Evolutionary conservation across 2,797 vertebrate species (phyloP).

Genomic region (Pseudochaenichthys georgianus): DNA sequence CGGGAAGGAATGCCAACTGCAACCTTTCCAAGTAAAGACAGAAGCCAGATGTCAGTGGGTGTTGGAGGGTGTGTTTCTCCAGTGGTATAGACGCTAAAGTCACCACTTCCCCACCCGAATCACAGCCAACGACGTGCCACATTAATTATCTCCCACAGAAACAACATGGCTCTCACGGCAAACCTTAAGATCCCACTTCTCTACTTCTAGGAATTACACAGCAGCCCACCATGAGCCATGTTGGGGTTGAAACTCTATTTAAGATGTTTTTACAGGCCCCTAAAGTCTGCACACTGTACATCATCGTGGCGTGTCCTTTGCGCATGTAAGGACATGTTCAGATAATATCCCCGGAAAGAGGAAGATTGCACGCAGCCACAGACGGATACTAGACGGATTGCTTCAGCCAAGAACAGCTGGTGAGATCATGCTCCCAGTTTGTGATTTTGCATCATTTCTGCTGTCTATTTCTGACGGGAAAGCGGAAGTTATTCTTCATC

Average conservation of each 20-base stretch:
- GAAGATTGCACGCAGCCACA: slow-evolving; percentile 51
- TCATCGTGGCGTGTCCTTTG: slow-evolving; percentile 23
- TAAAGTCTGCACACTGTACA: slow-evolving; percentile 20
- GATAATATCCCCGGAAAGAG: slow-evolving; percentile 66
- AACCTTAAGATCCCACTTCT: slow-evolving; percentile 1
- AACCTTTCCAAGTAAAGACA: no score
- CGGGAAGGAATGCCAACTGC: no score
- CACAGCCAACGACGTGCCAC: background rate
- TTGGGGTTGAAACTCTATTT: slow-evolving; percentile 6
- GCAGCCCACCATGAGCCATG: no score
- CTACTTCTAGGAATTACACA: no score
- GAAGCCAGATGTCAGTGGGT: no score
- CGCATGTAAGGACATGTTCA: slow-evolving; percentile 72
- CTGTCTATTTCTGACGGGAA: slow-evolving; percentile 65
- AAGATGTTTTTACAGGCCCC: slow-evolving; percentile 3
- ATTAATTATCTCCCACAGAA: slow-evolving; percentile 22
- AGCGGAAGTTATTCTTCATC: slow-evolving; percentile 68
- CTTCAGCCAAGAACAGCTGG: slow-evolving; percentile 67
- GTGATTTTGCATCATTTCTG: slow-evolving; percentile 57
- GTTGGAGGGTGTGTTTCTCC: no score
- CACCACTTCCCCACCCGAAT: slow-evolving; percentile 26
- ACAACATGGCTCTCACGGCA: slow-evolving; percentile 1
- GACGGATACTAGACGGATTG: slow-evolving; percentile 53
- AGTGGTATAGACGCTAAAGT: no score
- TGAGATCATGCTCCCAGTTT: slow-evolving; percentile 66